Evolutionary conservation across 2,113 vertebrate species (phyloP).

Genomic region (Natator depressus): DNA sequence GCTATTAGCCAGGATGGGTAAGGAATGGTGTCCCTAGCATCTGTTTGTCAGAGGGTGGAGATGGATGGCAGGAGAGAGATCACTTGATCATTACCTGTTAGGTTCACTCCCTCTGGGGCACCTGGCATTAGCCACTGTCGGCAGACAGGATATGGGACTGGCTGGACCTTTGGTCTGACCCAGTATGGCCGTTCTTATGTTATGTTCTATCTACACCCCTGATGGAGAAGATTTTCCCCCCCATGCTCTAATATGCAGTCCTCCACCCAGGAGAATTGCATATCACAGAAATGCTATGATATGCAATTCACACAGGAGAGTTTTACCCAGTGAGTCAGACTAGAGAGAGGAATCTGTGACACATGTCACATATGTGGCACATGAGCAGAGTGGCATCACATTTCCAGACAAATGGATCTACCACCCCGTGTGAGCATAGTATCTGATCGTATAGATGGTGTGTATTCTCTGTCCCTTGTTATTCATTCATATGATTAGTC

Average conservation of each 20-base stretch:
- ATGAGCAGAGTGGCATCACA: not conserved
- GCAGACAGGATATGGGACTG: too few relatives aligned
- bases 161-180: too few relatives aligned
- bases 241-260: not conserved
- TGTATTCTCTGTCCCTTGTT: conserved; percentile 36
- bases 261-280: not conserved
- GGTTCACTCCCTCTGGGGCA: too few relatives aligned
- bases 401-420: not conserved
- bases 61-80: too few relatives aligned
- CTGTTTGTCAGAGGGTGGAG: too few relatives aligned
- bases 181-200: too few relatives aligned
- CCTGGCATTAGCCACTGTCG: too few relatives aligned
- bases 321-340: not conserved
- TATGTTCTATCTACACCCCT: not conserved
- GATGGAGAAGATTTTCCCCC: not conserved
- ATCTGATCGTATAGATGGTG: conserved; percentile 31
- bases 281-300: not conserved
- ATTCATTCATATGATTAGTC: conserved; percentile 44
- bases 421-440: not conserved
- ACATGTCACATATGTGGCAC: not conserved
- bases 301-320: accelerated
- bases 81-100: too few relatives aligned
- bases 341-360: not conserved
- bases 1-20: too few relatives aligned
- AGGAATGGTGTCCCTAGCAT: too few relatives aligned